These are phyloP conservation scores for Indicator maculatus DNA, from an alignment of 2,113 vertebrate species.

Conservation along the genomic window DNA sequence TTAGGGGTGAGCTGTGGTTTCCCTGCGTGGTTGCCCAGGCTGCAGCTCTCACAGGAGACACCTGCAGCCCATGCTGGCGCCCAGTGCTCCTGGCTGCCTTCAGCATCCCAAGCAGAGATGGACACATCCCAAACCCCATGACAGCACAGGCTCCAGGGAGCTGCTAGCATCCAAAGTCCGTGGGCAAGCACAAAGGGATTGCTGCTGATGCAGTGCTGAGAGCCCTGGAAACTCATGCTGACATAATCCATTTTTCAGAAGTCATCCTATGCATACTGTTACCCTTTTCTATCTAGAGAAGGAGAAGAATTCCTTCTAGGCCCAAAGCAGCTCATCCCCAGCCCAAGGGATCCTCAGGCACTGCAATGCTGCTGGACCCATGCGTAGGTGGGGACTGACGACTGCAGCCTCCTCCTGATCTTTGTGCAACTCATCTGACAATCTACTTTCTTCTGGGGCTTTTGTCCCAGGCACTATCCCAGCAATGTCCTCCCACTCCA, in stretches of 20 bases:
- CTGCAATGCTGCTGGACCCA: neutral
- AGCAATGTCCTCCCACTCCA: neutral
- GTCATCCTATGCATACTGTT: neutral
- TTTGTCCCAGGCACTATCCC: neutral
- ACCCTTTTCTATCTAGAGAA: neutral
- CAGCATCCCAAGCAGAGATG: neutral
- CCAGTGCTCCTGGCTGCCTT: neutral
- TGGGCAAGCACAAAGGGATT: neutral
- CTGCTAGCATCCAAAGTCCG: neutral
- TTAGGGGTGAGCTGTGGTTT: neutral
- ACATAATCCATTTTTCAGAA: neutral
- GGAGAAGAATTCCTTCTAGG: neutral
- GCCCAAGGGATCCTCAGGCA: neutral
- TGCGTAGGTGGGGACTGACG: neutral
- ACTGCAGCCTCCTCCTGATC: neutral
- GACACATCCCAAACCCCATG: rapidly evolving
- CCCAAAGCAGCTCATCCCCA: slow-evolving; percentile 34
- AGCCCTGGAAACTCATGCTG: neutral
- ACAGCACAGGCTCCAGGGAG: neutral
- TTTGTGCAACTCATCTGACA: neutral
- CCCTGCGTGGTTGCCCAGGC: neutral
- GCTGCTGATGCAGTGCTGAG: neutral
- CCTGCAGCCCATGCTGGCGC: neutral
- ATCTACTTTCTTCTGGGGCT: neutral
- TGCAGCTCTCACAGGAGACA: neutral